phyloP scores from a whole-genome alignment of 2,888 invertebrate species.

The Yponomeuta sedellus region DNA sequence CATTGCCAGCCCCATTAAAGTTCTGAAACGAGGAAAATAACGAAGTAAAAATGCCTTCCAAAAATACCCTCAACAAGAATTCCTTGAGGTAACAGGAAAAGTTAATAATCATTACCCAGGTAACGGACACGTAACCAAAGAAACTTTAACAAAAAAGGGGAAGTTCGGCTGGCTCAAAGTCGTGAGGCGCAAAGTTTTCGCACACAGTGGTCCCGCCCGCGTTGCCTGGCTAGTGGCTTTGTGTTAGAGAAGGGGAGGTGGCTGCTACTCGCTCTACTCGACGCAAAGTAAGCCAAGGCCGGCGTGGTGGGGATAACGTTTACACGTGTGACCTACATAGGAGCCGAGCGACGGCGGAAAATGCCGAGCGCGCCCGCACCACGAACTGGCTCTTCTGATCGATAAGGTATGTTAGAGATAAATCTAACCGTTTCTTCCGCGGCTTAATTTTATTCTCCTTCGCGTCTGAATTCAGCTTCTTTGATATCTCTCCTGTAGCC shows the following conservation, averaged over 20 bases:
- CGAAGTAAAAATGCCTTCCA: too few species aligned
- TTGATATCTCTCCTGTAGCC: too few species aligned
- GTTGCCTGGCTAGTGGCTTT: not conserved
- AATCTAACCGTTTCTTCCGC: constrained; percentile 29
- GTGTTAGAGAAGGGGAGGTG: constrained; percentile 40
- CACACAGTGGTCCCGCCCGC: constrained; percentile 5
- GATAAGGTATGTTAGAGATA: constrained; percentile 40
- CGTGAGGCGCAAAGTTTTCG: constrained; percentile 16
- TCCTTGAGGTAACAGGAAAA: not conserved
- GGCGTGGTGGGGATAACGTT: constrained; percentile 68
- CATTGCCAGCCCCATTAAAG: too few species aligned
- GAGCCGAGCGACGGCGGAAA: constrained; percentile 53
- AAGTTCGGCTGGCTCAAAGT: constrained; percentile 19
- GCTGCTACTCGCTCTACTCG: constrained; percentile 51
- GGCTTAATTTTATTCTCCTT: not conserved
- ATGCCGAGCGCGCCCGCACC: constrained; percentile 37
- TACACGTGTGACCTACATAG: constrained; percentile 76
- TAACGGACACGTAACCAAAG: not conserved
- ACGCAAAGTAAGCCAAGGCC: constrained; percentile 73
- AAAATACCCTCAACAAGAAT: too few species aligned
- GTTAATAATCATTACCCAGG: not conserved
- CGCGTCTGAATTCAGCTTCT: too few species aligned
- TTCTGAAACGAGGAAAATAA: too few species aligned
- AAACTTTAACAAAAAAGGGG: not conserved
- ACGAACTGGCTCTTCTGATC: constrained; percentile 42